These are phyloP conservation scores for Neomonachus schauinslandi DNA, from an alignment of 2,113 vertebrate species.

Conservation along the genomic window DNA sequence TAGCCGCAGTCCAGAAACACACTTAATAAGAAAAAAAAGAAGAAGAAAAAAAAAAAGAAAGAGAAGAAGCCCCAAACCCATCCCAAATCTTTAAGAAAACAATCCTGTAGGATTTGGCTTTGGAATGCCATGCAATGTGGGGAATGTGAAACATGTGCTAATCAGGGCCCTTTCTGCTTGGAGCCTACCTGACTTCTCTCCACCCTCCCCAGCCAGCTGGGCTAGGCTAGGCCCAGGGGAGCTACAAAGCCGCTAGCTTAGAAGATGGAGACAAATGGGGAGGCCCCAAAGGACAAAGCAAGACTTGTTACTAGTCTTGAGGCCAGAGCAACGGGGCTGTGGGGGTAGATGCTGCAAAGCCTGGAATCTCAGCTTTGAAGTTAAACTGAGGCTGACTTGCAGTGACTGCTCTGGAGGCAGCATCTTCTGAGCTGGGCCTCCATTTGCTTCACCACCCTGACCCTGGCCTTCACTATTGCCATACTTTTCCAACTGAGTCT, in stretches of 20 bases:
- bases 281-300: slow-evolving; percentile 40
- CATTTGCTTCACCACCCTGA: not conserved
- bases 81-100: slow-evolving; percentile 49
- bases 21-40: not conserved
- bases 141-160: slow-evolving; percentile 65
- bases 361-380: slow-evolving; percentile 29
- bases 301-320: slow-evolving; percentile 60
- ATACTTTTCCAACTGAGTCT: not conserved
- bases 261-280: slow-evolving; percentile 70
- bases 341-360: not conserved
- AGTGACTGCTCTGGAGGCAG: not conserved
- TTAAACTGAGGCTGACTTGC: not conserved
- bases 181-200: slow-evolving; percentile 60
- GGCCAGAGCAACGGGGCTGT: slow-evolving; percentile 20
- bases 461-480: not conserved
- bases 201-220: slow-evolving; percentile 31
- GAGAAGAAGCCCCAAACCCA: not conserved
- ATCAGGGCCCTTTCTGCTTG: slow-evolving; percentile 47
- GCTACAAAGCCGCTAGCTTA: slow-evolving; percentile 51
- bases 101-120: slow-evolving; percentile 55
- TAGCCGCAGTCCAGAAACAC: slow-evolving; percentile 54
- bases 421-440: not conserved
- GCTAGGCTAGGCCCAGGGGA: slow-evolving; percentile 46
- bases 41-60: not conserved
- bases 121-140: slow-evolving; percentile 45